Conservation (phyloP, 2,888 invertebrate species). For the Lasioglossum zephyrum region DNA sequence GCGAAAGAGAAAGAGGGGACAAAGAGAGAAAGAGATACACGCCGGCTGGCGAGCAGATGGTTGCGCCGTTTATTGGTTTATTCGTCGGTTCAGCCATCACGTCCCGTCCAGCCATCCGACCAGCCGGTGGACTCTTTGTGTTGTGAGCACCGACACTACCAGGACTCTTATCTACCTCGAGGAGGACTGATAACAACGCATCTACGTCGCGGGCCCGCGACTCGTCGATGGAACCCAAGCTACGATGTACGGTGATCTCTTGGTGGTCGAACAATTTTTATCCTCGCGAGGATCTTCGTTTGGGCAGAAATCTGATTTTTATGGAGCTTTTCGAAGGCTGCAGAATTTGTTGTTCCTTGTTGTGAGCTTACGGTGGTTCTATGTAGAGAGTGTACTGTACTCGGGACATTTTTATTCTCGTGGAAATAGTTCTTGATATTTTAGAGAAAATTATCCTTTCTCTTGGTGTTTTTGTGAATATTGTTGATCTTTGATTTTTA, state of each 20-base stretch:
- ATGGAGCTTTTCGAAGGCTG: neutral
- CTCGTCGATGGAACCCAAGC: no score
- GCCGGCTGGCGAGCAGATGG: conserved; percentile 84
- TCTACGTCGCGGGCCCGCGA: neutral
- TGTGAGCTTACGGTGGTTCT: neutral
- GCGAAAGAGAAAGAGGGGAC: conserved; percentile 35
- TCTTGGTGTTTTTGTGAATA: neutral
- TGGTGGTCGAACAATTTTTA: neutral
- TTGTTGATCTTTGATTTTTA: neutral
- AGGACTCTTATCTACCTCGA: conserved; percentile 15
- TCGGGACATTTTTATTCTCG: neutral
- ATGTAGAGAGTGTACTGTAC: neutral
- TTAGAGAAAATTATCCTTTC: neutral
- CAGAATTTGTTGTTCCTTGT: neutral
- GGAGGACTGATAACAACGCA: conserved; percentile 8
- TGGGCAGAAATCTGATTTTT: neutral
- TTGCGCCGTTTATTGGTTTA: conserved; percentile 84
- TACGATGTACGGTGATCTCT: neutral
- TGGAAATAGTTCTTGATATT: neutral
- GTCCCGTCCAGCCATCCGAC: conserved; percentile 73
- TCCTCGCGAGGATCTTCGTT: neutral
- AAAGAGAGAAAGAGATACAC: conserved; percentile 63
- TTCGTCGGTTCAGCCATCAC: conserved; percentile 80
- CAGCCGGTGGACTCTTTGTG: conserved; percentile 70
- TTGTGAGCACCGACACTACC: conserved; percentile 17